Base-by-base conservation (phyloP, 2,888 invertebrate species). In the Leptopterna dolabrata region DNA sequence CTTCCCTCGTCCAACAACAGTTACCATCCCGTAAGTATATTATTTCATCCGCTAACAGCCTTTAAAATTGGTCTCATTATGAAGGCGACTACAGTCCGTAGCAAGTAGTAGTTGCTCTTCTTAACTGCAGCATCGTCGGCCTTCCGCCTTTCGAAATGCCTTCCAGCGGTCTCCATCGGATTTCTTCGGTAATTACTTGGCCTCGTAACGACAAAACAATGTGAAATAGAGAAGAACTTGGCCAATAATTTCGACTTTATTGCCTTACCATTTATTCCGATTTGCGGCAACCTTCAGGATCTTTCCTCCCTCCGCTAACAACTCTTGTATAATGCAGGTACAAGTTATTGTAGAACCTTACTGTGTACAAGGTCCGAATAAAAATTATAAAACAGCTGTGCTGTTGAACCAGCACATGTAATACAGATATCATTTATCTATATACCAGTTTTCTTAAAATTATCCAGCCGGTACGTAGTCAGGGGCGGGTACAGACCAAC, bases 71-170 rank as follows among this genome's bases (percentile, higher is more conserved):
- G 24, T 63, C 63, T 63, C 63, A 63, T 63, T 63, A 63, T 63
- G 63, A 27, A 11, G 63, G 63, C 27, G 63, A 63, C 63, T 27
- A 19, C 51, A n/a, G 51, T n/a, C 24, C 63, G 19, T 19, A 24
- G 27, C 63, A n/a, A n/a, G n/a, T n/a, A 24, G 63, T 63, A 63
- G 63, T 63, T 63, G 63, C 63, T 24, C 19, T 24, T 63, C 24
- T 24, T 55, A 55, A 55, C 55, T 55, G 55, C 55, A 19, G 55
- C 55, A 55, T 55, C 16, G 55, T 55, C 19, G n/a, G 63, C 24
- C 63, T 63, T 63, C 63, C 63, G 63, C 63, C 63, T 63, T 63
- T 63, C 63, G 24, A 63, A 63, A 63, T 63, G 63, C 63, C 63
- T 63, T 13, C 63, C 3, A 63, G 63, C 63, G 63, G 63, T 19